Evolutionary conservation across 2,888 invertebrate species (phyloP).

Genomic region (Smittia sp.): DNA sequence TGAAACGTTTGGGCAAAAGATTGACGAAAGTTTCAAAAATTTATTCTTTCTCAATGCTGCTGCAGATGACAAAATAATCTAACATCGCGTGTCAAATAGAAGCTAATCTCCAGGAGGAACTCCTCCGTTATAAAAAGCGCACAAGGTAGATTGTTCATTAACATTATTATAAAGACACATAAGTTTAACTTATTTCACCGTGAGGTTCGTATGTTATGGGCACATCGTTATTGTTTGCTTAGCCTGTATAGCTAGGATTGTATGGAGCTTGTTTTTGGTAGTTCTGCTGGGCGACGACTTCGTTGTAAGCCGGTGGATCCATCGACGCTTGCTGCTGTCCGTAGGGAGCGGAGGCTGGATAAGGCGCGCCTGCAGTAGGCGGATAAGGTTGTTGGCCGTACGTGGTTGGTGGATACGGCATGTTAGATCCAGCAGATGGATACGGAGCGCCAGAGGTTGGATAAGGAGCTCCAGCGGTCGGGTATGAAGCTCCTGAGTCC

Average conservation of each 20-base stretch:
- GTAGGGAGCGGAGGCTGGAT: not conserved
- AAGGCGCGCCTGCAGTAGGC: not conserved
- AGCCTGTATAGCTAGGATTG: conserved; percentile 6
- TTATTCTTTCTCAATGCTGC: too few species aligned
- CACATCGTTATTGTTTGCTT: too few species aligned
- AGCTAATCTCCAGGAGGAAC: too few species aligned
- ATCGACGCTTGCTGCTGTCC: not conserved
- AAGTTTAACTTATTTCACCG: too few species aligned
- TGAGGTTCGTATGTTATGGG: too few species aligned
- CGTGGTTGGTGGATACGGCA: not conserved
- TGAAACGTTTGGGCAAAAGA: too few species aligned
- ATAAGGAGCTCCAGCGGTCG: not conserved
- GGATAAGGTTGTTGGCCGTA: not conserved
- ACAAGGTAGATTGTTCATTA: too few species aligned
- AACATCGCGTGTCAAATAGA: too few species aligned
- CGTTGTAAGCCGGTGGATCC: not conserved
- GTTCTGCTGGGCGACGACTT: not conserved
- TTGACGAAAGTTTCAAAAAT: too few species aligned
- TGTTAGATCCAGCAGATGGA: not conserved
- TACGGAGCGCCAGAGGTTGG: not conserved
- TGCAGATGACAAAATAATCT: too few species aligned
- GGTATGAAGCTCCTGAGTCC: not conserved
- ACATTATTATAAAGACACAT: too few species aligned
- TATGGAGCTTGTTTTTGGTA: conserved; percentile 17
- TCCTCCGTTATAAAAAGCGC: too few species aligned